These are phyloP conservation scores for Cosmorhoe ocellata DNA, from an alignment of 2,888 invertebrate genomes.

Conservation along the genomic window DNA sequence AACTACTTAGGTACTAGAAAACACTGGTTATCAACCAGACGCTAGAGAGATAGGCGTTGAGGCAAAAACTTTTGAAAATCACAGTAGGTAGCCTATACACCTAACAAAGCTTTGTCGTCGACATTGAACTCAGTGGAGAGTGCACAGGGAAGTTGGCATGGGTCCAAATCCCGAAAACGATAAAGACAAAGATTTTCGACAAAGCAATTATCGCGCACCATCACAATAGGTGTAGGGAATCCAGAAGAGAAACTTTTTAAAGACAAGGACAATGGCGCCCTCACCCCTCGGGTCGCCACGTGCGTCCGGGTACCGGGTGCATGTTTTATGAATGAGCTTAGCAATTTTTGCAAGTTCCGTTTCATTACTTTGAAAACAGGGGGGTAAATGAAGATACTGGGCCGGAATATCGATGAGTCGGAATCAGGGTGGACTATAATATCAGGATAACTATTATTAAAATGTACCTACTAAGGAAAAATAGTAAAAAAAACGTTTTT, in stretches of 20 bases:
- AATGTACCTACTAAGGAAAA: too few species aligned
- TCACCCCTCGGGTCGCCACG: slow-evolving; percentile 44
- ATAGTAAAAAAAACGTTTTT: too few species aligned
- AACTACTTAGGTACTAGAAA: slow-evolving; percentile 51
- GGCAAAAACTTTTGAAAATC: slow-evolving; percentile 25
- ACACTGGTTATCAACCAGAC: slow-evolving; percentile 38
- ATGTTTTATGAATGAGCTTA: slow-evolving; percentile 70
- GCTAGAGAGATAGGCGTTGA: slow-evolving; percentile 21
- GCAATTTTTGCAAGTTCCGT: slow-evolving; percentile 55
- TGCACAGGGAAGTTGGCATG: slow-evolving; percentile 66
- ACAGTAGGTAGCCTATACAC: too few species aligned
- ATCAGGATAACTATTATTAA: neutral
- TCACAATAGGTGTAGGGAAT: slow-evolving; percentile 25
- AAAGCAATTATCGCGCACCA: slow-evolving; percentile 30
- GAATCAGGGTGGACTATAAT: neutral
- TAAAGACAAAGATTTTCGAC: slow-evolving; percentile 32
- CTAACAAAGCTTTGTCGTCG: slow-evolving; percentile 40
- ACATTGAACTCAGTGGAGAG: slow-evolving; percentile 69
- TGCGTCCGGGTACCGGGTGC: slow-evolving; percentile 56
- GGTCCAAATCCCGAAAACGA: slow-evolving; percentile 54
- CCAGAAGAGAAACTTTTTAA: slow-evolving; percentile 39
- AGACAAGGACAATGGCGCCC: slow-evolving; percentile 46
- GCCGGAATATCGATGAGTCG: slow-evolving; percentile 48
- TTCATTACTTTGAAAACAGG: slow-evolving; percentile 43
- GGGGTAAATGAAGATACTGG: slow-evolving; percentile 44